Evolutionary conservation across 64 coral and sea anemone species (phyloP).

Genomic region (Montipora cactus): DNA sequence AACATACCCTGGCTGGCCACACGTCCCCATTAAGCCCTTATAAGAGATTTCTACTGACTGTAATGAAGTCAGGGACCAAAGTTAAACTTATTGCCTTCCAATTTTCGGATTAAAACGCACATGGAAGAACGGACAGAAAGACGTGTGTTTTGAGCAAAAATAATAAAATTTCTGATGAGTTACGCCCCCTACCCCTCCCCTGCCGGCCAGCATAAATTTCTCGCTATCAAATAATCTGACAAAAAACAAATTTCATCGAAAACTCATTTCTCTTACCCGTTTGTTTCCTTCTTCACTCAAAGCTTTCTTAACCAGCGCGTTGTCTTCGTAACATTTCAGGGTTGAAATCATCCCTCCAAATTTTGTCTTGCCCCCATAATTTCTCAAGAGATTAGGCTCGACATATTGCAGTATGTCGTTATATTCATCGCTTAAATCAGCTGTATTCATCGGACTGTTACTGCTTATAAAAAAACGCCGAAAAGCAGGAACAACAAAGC

Average conservation of each 20-base stretch:
- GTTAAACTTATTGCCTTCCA: too few relatives aligned
- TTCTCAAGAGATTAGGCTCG: slow-evolving; percentile 76
- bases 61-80: too few relatives aligned
- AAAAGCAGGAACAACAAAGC: background rate
- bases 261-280: slow-evolving; percentile 38
- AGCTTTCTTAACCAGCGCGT: slow-evolving; percentile 84
- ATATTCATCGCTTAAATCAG: slow-evolving; percentile 93
- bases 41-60: too few relatives aligned
- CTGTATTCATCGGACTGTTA: slow-evolving; percentile 64
- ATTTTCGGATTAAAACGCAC: too few relatives aligned
- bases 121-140: too few relatives aligned
- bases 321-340: slow-evolving; percentile 94
- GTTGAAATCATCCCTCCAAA: slow-evolving; percentile 96
- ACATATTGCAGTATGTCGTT: slow-evolving; percentile 92
- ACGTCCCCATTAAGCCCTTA: too few relatives aligned
- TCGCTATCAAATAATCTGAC: too few relatives aligned
- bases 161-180: too few relatives aligned
- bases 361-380: slow-evolving; percentile 83
- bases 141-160: too few relatives aligned
- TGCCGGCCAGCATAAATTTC: background rate
- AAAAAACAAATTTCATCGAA: background rate
- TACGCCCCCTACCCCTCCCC: too few relatives aligned
- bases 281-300: slow-evolving; percentile 77
- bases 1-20: too few relatives aligned
- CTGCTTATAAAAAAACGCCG: background rate